Percentiles rank a stretch among this genome's conserved stretches.
Conservation (phyloP, 2,113 vertebrate genomes). For the Phylloscopus trochilus region DNA sequence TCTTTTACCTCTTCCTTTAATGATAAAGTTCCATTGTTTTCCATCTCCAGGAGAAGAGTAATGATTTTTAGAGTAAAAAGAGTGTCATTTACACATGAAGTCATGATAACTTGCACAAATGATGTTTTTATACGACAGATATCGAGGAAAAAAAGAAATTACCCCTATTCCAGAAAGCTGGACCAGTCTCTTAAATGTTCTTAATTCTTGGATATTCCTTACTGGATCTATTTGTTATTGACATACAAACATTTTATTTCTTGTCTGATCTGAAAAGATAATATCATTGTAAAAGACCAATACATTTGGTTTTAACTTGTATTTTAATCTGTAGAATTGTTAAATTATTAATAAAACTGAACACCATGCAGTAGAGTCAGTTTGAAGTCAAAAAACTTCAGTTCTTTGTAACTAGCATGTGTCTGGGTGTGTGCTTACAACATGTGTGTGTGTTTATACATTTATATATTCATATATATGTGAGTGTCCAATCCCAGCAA, state of each 20-base stretch:
- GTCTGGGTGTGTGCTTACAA: accelerated
- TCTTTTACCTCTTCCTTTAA: background rate
- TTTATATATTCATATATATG: accelerated
- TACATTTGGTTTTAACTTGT: background rate
- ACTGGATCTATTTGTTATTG: background rate
- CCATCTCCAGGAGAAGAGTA: background rate
- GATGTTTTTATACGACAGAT: background rate
- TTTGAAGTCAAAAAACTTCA: background rate
- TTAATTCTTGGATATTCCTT: background rate
- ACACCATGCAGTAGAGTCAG: background rate
- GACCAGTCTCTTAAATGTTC: background rate
- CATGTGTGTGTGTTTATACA: background rate
- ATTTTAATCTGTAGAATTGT: background rate
- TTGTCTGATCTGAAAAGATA: background rate
- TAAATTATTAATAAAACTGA: background rate
- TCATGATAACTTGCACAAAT: background rate
- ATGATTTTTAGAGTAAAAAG: background rate
- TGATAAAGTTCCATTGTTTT: background rate
- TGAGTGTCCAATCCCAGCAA: background rate
- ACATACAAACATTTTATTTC: background rate
- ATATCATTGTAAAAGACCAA: background rate
- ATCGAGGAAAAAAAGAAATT: background rate
- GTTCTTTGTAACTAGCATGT: background rate
- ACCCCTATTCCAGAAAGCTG: background rate
- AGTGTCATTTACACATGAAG: background rate